These are phyloP conservation scores for Sarcophaga caerulescens DNA, from an alignment of 2,888 invertebrate species.

Conservation along the genomic window DNA sequence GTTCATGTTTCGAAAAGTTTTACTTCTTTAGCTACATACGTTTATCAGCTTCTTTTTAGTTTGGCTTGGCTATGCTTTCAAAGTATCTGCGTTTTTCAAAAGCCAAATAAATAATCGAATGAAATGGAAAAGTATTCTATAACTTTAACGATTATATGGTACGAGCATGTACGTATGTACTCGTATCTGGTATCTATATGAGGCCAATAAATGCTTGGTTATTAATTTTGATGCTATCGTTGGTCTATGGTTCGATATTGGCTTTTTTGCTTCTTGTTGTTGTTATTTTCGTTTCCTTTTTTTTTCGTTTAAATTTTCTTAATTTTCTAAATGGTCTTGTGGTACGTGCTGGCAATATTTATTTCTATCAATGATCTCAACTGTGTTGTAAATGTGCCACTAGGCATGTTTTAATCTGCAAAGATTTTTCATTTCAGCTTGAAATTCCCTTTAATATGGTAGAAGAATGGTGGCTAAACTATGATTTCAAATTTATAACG, in stretches of 20 bases:
- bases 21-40: constrained; percentile 33
- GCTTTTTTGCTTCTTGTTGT: neutral
- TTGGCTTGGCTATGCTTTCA: constrained; percentile 33
- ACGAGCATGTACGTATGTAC: constrained; percentile 49
- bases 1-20: constrained; percentile 62
- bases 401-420: constrained; percentile 46
- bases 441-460: neutral
- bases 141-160: constrained; percentile 14
- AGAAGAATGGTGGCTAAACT: neutral
- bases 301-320: neutral
- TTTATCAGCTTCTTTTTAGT: neutral
- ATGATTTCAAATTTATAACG: neutral
- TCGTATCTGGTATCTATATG: constrained; percentile 12
- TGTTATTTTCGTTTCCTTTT: neutral
- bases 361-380: constrained; percentile 40
- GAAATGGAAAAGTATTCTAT: constrained; percentile 36
- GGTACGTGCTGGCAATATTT: constrained; percentile 46
- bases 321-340: constrained; percentile 29
- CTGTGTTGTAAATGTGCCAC: constrained; percentile 57
- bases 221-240: constrained; percentile 59
- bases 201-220: constrained; percentile 38
- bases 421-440: constrained; percentile 4
- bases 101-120: neutral
- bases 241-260: constrained; percentile 15
- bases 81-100: constrained; percentile 27